These are phyloP conservation scores for Paraplagusia blochii DNA, from an alignment of 2,113 vertebrate genomes.

Conservation along the genomic window DNA sequence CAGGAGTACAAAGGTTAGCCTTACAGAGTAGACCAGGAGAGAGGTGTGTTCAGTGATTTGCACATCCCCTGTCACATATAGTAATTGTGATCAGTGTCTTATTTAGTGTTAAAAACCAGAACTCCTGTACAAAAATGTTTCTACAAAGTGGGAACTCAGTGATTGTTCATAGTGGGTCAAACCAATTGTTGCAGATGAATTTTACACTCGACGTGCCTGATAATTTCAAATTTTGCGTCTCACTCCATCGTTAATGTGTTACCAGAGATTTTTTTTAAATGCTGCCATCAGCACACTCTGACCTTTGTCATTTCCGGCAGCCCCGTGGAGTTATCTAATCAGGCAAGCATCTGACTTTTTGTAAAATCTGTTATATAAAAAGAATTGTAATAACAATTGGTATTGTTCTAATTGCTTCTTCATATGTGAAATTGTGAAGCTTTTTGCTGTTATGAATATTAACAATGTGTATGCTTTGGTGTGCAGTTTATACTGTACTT, in stretches of 20 bases:
- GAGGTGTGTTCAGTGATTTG: not conserved
- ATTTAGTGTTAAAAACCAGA: not conserved
- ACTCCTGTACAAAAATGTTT: not conserved
- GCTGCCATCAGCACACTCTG: slow-evolving; percentile 64
- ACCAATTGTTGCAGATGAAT: slow-evolving; percentile 12
- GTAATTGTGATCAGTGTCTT: not conserved
- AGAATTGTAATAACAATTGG: not conserved
- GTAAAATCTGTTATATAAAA: slow-evolving; percentile 19
- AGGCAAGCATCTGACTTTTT: slow-evolving; percentile 49
- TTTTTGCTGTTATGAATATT: too few relatives aligned
- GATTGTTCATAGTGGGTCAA: slow-evolving; percentile 17
- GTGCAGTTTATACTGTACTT: too few relatives aligned
- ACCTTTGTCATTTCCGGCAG: slow-evolving; percentile 74
- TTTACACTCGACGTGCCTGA: slow-evolving; percentile 19
- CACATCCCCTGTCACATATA: too few relatives aligned
- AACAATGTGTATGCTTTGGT: too few relatives aligned
- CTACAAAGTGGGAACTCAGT: not conserved
- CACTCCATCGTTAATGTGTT: slow-evolving; percentile 67
- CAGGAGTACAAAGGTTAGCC: slow-evolving; percentile 55
- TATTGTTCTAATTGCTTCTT: too few relatives aligned
- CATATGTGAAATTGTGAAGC: too few relatives aligned
- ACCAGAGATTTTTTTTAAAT: slow-evolving; percentile 62
- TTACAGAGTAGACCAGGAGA: slow-evolving; percentile 23
- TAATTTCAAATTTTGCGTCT: slow-evolving; percentile 28
- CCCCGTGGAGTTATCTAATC: slow-evolving; percentile 70